Evolutionary conservation across 2,888 invertebrate species (phyloP), one percentile per base, ranked within the genome.

Genomic region (Belgica antarctica): DNA sequence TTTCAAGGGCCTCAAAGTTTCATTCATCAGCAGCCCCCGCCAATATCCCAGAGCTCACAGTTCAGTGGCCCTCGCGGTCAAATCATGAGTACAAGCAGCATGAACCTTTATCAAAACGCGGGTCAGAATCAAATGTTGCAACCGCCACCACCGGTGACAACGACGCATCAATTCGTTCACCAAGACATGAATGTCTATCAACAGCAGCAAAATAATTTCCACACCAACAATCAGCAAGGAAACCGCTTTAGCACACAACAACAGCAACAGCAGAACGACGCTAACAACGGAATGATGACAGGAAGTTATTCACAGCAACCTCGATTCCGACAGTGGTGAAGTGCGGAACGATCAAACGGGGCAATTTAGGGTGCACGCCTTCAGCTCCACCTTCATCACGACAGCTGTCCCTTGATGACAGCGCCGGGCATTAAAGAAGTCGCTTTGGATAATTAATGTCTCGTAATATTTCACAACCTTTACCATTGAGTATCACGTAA

Each of bases 271-370:
- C 59, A 59, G 5, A 15, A 19, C 8, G 22, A 3, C 10, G 10
- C 8, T 3, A 7, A 59, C 24, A 5, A 4, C 12, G 59, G 7
- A 59, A 27, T 25, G 1, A 27, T 59, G 59, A 12, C 59, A 2
- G 22, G 2, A 1, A 59, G 27, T 25, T 59, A 25, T 27, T 27
- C 25, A 25, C 59, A 59, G 12, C 59, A 59, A 59, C 59, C 19
- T 4, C 17, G 59, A 59, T 59, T 59, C 24, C 17, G 59, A 59
- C 59, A 59, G 22, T 59, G 59, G 59, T 59, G n/a, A 59, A 22
- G 7, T 12, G 22, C 25, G n/a, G n/a, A n/a, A n/a, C n/a, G n/a
- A n/a, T n/a, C n/a, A n/a, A n/a, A n/a, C n/a, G n/a, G n/a, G n/a
- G n/a, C n/a, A n/a, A n/a, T n/a, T n/a, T n/a, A n/a, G n/a, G n/a